Conservation (phyloP, 2,797 vertebrate species). For the Cossypha heuglini region DNA sequence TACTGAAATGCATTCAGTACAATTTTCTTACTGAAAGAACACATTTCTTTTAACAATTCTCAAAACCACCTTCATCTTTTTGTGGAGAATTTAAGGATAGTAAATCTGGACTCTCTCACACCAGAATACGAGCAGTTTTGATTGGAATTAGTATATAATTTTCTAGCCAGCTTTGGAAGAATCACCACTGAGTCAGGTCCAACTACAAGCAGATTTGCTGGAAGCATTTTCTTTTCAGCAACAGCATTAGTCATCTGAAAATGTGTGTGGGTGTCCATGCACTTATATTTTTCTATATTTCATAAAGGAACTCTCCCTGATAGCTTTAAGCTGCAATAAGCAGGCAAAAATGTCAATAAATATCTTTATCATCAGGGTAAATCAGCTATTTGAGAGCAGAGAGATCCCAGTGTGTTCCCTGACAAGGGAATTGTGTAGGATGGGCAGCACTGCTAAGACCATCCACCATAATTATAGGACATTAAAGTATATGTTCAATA, state of each 20-base stretch:
- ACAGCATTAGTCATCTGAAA: not conserved
- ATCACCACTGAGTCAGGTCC: not conserved
- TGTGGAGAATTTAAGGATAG: not conserved
- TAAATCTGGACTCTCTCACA: not conserved
- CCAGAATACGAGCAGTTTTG: not conserved
- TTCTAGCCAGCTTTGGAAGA: not conserved
- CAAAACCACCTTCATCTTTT: not conserved
- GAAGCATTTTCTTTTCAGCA: constrained; percentile 5
- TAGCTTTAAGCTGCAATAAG: not conserved
- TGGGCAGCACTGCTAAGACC: not conserved
- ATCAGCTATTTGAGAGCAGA: not conserved
- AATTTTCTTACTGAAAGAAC: not conserved
- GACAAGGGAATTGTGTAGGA: not conserved
- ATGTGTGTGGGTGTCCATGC: not conserved
- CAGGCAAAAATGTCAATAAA: not conserved
- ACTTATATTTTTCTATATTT: not conserved
- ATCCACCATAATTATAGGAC: not conserved
- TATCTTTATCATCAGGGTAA: not conserved
- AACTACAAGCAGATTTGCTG: not conserved
- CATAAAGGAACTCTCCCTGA: not conserved
- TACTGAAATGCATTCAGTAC: not conserved
- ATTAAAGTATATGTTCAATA: not conserved
- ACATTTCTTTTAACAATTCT: not conserved
- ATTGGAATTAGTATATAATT: not conserved
- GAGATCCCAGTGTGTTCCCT: not conserved